Percentiles rank a stretch among this genome's conserved stretches.
Evolutionary conservation across 2,888 invertebrate genomes (phyloP).

Genomic region (Agelastica alni): DNA sequence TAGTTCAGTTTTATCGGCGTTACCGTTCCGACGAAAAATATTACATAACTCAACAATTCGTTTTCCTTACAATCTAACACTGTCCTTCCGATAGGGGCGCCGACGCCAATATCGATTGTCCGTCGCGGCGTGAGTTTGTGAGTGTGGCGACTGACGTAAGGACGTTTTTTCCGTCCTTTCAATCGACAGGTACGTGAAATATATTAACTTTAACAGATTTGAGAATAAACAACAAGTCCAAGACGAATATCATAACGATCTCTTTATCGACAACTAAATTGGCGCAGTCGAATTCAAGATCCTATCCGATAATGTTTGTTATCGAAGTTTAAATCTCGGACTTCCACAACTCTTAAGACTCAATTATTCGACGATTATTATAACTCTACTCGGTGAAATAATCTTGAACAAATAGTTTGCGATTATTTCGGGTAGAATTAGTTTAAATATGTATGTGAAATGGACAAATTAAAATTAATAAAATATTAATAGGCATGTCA

Average conservation of each 20-base stretch:
- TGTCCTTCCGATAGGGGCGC: conserved; percentile 39
- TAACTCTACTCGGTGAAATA: too few relatives aligned
- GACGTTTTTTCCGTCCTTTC: conserved; percentile 46
- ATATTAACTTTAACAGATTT: too few relatives aligned
- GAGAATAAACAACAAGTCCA: background rate
- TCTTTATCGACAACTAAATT: background rate
- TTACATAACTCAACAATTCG: conserved; percentile 3
- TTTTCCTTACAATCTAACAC: background rate
- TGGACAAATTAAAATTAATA: too few relatives aligned
- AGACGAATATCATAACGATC: background rate
- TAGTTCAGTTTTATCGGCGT: too few relatives aligned
- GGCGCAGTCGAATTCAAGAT: background rate
- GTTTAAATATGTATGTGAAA: too few relatives aligned
- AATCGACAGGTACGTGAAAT: conserved; percentile 50
- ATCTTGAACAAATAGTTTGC: too few relatives aligned
- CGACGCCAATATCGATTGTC: conserved; percentile 55
- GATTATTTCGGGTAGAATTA: too few relatives aligned
- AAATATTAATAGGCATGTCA: too few relatives aligned
- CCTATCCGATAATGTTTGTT: background rate
- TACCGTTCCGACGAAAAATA: background rate
- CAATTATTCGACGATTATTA: too few relatives aligned
- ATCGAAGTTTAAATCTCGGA: background rate
- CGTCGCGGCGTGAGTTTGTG: conserved; percentile 48
- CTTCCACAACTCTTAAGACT: too few relatives aligned
- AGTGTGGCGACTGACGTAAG: conserved; percentile 47